phyloP scores from a whole-genome alignment of 1,140 invertebrate species.

The Pentalonia nigronervosa region DNA sequence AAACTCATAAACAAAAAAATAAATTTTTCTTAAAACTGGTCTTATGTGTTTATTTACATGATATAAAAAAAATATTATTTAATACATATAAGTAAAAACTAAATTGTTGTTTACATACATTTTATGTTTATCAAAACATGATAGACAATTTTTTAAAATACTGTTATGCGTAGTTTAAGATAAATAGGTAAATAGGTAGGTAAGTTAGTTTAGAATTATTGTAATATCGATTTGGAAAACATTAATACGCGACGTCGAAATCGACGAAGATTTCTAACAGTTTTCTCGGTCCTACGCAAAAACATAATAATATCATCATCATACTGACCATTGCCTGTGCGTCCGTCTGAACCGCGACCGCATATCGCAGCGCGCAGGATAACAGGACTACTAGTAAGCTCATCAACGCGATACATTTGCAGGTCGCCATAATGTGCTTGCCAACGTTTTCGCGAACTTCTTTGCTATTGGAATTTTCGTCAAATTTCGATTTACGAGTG shows the following conservation, averaged over 20 bases:
- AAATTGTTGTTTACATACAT: neutral
- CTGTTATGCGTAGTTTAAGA: neutral
- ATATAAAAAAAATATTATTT: neutral
- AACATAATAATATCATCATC: neutral
- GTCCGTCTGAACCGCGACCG: constrained; percentile 40
- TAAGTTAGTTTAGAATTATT: neutral
- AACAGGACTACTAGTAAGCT: neutral
- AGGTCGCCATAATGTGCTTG: neutral
- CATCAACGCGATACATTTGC: neutral
- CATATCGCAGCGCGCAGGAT: neutral
- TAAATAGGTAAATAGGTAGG: neutral
- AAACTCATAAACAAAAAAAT: neutral
- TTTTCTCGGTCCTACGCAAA: neutral
- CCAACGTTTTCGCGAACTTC: neutral
- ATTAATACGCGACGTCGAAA: no score
- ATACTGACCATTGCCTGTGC: constrained; percentile 56
- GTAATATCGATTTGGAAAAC: neutral
- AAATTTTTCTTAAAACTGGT: neutral
- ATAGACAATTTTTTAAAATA: neutral
- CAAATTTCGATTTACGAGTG: neutral
- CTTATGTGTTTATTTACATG: neutral
- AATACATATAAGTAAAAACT: neutral
- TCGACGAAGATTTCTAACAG: neutral
- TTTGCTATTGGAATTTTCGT: neutral
- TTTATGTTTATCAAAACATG: neutral